Conservation (phyloP, 2,888 invertebrate species). For the Pseudococcus longispinus region DNA sequence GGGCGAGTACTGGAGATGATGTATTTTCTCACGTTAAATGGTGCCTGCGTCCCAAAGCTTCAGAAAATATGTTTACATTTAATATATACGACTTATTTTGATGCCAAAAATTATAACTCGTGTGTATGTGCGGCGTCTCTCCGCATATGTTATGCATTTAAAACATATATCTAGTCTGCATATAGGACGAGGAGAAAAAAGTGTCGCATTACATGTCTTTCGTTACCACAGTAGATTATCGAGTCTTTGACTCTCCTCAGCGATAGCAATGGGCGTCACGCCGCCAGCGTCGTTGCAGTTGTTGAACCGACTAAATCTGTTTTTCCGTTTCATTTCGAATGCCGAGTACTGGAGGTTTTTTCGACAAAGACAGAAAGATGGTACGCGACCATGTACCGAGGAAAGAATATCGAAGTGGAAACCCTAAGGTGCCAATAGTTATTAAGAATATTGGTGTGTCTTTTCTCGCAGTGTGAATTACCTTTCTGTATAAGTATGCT, state of each 20-base stretch:
- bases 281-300: constrained; percentile 6
- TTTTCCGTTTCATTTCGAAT: constrained; percentile 36
- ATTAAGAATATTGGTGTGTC: constrained; percentile 46
- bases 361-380: not conserved
- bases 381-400: not conserved
- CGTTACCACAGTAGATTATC: not conserved
- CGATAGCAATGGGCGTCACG: not conserved
- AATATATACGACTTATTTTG: not conserved
- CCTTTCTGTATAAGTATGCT: constrained; percentile 3
- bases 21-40: not conserved
- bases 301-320: constrained; percentile 9
- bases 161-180: not conserved
- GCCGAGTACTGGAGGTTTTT: not conserved
- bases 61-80: not conserved
- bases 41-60: not conserved
- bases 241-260: not conserved
- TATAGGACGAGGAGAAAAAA: not conserved
- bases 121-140: not conserved
- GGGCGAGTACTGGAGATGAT: not conserved
- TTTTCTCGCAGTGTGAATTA: constrained; percentile 26
- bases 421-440: constrained; percentile 54
- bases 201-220: not conserved
- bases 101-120: not conserved
- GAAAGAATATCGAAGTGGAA: constrained; percentile 25
- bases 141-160: not conserved